Percentiles rank a stretch among this genome's conserved stretches.
These are phyloP conservation scores for Pitangus sulphuratus DNA, from an alignment of 2,797 vertebrate species.

Conservation along the genomic window DNA sequence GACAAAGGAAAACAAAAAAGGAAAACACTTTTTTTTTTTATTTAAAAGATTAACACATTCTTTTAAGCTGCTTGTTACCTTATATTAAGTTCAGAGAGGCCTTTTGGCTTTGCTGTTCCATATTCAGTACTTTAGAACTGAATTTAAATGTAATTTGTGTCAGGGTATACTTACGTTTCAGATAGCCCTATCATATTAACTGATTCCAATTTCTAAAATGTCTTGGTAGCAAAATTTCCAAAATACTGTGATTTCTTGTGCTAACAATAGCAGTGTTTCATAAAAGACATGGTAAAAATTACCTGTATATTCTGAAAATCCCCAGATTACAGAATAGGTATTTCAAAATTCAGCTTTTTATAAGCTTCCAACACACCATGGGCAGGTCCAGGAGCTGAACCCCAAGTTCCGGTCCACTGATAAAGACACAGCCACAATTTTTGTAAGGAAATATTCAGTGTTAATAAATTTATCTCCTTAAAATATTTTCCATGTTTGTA, in stretches of 20 bases:
- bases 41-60: background rate
- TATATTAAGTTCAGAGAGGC: background rate
- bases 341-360: background rate
- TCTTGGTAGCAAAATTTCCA: background rate
- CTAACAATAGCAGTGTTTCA: background rate
- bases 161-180: background rate
- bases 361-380: background rate
- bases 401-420: background rate
- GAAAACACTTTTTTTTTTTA: background rate
- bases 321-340: background rate
- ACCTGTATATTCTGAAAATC: background rate
- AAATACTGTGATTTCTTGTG: background rate
- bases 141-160: background rate
- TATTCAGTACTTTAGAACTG: background rate
- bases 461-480: background rate
- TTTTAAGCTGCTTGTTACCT: background rate
- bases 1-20: background rate
- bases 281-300: background rate
- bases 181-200: background rate
- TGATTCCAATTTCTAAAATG: background rate
- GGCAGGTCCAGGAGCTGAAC: background rate
- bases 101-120: background rate
- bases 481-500: background rate
- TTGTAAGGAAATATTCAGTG: background rate
- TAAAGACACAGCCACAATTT: background rate